These are phyloP conservation scores for Pangasius larnaudii DNA, from an alignment of 2,797 vertebrate genomes.

Conservation along the genomic window DNA sequence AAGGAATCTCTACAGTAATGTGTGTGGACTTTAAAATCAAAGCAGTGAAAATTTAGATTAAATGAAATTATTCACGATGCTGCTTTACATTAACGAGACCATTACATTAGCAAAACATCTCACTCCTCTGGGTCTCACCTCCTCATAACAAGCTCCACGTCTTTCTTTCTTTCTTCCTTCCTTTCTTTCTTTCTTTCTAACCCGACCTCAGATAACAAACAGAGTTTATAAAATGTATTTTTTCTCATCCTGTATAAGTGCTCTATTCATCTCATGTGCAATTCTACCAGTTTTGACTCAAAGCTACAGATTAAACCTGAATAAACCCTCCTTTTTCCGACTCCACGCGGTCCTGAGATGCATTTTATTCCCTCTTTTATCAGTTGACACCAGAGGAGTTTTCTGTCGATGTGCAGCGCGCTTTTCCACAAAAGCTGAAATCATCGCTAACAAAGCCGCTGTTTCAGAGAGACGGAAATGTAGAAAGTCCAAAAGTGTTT, in stretches of 20 bases:
- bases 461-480: neutral
- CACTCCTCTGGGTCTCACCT: neutral
- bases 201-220: neutral
- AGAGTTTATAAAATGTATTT: neutral
- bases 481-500: neutral
- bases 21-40: neutral
- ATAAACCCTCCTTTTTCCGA: neutral
- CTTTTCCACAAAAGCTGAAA: constrained; percentile 7
- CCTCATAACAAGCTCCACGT: neutral
- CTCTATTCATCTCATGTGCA: neutral
- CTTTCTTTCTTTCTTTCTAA: constrained; percentile 1
- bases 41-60: neutral
- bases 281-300: neutral
- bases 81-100: neutral
- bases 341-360: neutral
- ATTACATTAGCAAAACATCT: neutral
- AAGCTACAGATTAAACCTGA: neutral
- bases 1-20: neutral
- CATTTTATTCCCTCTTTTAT: neutral
- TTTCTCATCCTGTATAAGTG: neutral
- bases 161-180: constrained; percentile 2
- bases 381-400: constrained; percentile 4
- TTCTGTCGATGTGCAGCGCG: constrained; percentile 2
- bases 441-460: neutral
- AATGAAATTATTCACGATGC: neutral